A percentile compares a stretch with the other conserved stretches of the same genome.
Conservation (phyloP, 1,140 invertebrate genomes). For the Archegozetes longisetosus region DNA sequence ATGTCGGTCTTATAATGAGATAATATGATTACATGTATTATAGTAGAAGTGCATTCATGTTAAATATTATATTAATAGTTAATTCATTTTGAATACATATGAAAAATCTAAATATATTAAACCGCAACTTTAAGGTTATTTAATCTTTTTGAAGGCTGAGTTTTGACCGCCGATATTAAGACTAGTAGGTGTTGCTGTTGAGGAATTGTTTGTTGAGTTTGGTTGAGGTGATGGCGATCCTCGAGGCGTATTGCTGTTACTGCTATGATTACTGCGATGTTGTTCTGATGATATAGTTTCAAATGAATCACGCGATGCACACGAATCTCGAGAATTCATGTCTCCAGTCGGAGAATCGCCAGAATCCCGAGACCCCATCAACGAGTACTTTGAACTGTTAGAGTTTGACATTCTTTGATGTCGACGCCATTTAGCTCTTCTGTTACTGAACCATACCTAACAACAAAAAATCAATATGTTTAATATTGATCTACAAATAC, state of each 20-base stretch:
- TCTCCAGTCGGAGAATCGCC: slow-evolving; percentile 1
- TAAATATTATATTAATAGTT: no score
- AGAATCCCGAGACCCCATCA: slow-evolving; percentile 3
- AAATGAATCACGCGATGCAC: neutral
- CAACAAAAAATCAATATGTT: neutral
- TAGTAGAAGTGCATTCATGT: no score
- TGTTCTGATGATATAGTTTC: neutral
- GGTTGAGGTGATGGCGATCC: neutral
- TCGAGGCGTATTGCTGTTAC: neutral
- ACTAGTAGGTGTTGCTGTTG: neutral
- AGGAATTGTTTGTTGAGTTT: neutral
- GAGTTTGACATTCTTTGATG: slow-evolving; percentile 72
- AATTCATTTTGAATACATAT: no score
- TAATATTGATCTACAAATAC: neutral
- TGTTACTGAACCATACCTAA: slow-evolving; percentile 96
- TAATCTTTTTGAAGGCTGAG: neutral
- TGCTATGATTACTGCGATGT: neutral
- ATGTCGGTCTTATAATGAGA: no score
- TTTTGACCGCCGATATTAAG: neutral
- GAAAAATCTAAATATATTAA: no score
- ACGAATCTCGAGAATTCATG: neutral
- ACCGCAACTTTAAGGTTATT: no score
- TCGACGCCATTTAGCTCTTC: slow-evolving; percentile 89
- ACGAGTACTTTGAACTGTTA: slow-evolving; percentile 10
- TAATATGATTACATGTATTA: no score